These are phyloP conservation scores for Notocelia uddmanniana DNA, from an alignment of 2,888 invertebrate species.

Conservation along the genomic window DNA sequence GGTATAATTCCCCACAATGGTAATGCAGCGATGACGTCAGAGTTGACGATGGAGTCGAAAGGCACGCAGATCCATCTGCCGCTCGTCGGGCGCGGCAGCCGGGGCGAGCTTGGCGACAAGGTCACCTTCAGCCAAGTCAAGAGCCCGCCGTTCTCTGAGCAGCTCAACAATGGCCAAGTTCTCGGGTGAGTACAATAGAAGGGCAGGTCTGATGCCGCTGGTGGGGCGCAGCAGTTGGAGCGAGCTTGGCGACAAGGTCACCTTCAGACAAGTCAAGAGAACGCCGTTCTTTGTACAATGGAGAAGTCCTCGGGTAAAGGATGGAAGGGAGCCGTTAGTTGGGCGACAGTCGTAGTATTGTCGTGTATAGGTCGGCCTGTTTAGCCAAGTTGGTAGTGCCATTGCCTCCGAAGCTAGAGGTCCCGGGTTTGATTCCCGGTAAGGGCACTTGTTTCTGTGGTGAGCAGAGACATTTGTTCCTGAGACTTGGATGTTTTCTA, in stretches of 20 bases:
- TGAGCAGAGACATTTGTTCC: too few relatives aligned
- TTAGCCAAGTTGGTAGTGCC: too few relatives aligned
- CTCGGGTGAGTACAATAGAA: conserved; percentile 80
- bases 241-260: conserved; percentile 78
- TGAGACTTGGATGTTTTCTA: too few relatives aligned
- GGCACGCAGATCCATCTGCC: conserved; percentile 85
- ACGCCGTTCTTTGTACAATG: too few relatives aligned
- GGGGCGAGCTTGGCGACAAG: conserved; percentile 78
- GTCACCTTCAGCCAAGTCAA: conserved; percentile 77
- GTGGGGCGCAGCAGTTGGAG: conserved; percentile 74
- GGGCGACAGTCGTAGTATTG: too few relatives aligned
- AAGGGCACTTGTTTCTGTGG: too few relatives aligned
- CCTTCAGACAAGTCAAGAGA: conserved; percentile 75
- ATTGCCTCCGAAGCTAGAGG: too few relatives aligned
- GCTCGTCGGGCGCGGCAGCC: conserved; percentile 76
- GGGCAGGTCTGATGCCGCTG: neutral
- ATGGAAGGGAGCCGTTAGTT: conserved; percentile 21
- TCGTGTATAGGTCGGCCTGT: too few relatives aligned
- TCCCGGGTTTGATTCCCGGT: too few relatives aligned
- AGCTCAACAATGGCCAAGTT: conserved; percentile 88
- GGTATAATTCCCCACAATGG: conserved; percentile 70
- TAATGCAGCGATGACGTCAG: conserved; percentile 76
- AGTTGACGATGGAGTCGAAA: conserved; percentile 81
- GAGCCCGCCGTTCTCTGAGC: conserved; percentile 80
- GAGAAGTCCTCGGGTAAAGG: conserved; percentile 87